phyloP scores from a whole-genome alignment of 2,113 vertebrate species.

The Scomber colias region DNA sequence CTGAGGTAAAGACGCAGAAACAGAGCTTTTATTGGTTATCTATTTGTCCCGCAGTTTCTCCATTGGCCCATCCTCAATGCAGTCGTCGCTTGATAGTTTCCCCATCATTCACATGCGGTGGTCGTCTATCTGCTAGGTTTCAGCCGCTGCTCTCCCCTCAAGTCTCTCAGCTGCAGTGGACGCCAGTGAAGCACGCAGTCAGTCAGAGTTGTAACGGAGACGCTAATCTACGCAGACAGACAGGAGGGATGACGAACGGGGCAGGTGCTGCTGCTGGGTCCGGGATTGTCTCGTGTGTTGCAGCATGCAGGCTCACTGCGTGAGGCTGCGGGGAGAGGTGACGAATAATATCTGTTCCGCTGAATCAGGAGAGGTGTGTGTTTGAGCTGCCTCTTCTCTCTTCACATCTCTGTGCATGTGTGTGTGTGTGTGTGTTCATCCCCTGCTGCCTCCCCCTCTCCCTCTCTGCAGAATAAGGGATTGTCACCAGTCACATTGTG shows the following conservation, averaged over 20 bases:
- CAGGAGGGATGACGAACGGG: slow-evolving; percentile 22
- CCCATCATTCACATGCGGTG: slow-evolving; percentile 51
- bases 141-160: neutral
- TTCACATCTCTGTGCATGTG: slow-evolving; percentile 44
- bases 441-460: slow-evolving; percentile 41
- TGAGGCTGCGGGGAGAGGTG: slow-evolving; percentile 63
- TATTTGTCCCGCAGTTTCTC: slow-evolving; percentile 61
- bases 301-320: slow-evolving; percentile 48
- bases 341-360: slow-evolving; percentile 68
- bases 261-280: slow-evolving; percentile 37
- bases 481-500: slow-evolving; percentile 78
- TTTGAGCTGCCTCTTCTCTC: slow-evolving; percentile 21
- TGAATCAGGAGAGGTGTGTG: slow-evolving; percentile 73
- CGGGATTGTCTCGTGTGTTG: slow-evolving; percentile 57
- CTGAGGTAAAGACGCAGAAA: slow-evolving; percentile 33
- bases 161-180: slow-evolving; percentile 41
- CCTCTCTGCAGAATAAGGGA: slow-evolving; percentile 69
- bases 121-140: slow-evolving; percentile 37
- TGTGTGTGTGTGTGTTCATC: slow-evolving; percentile 58
- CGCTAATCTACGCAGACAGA: slow-evolving; percentile 52
- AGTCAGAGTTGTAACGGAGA: slow-evolving; percentile 40
- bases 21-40: slow-evolving; percentile 21
- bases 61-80: slow-evolving; percentile 46
- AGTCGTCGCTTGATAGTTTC: slow-evolving; percentile 35
- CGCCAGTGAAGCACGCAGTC: slow-evolving; percentile 33